phyloP scores from a whole-genome alignment of 2,888 invertebrate species.

The Arenicola marina region DNA sequence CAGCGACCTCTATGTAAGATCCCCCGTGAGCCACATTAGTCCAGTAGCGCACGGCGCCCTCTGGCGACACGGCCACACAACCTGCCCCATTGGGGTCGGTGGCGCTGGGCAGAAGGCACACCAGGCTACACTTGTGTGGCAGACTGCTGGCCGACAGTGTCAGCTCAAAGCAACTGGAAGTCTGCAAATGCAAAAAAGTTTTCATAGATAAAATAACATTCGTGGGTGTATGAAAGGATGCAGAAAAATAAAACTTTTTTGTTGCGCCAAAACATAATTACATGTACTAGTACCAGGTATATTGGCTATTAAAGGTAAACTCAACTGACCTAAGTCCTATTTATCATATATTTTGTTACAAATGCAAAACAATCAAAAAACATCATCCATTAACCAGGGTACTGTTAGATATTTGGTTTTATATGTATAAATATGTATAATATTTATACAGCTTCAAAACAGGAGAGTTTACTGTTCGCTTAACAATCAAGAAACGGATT shows the following conservation, averaged over 20 bases:
- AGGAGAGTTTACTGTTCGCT: too few species aligned
- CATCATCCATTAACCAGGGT: too few species aligned
- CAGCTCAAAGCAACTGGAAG: slow-evolving; percentile 78
- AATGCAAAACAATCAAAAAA: too few species aligned
- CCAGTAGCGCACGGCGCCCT: slow-evolving; percentile 93
- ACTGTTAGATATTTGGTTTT: too few species aligned
- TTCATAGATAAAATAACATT: background rate
- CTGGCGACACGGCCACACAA: slow-evolving; percentile 84
- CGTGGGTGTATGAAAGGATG: background rate
- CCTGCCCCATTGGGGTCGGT: slow-evolving; percentile 42
- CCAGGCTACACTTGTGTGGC: slow-evolving; percentile 69
- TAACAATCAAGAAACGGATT: too few species aligned
- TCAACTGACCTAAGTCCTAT: too few species aligned
- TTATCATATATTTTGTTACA: too few species aligned
- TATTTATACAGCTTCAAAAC: too few species aligned
- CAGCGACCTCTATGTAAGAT: slow-evolving; percentile 80
- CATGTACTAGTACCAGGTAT: background rate
- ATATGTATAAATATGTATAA: too few species aligned
- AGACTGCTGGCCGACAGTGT: slow-evolving; percentile 89
- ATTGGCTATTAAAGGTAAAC: background rate
- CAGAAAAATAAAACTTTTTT: too few species aligned
- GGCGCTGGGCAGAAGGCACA: slow-evolving; percentile 78
- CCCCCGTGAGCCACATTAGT: slow-evolving; percentile 85
- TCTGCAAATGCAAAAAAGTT: slow-evolving; percentile 21
- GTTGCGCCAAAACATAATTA: too few species aligned